Evolutionary conservation across 1,140 invertebrate genomes (phyloP).

Genomic region (Panagrolaimus sp.): DNA sequence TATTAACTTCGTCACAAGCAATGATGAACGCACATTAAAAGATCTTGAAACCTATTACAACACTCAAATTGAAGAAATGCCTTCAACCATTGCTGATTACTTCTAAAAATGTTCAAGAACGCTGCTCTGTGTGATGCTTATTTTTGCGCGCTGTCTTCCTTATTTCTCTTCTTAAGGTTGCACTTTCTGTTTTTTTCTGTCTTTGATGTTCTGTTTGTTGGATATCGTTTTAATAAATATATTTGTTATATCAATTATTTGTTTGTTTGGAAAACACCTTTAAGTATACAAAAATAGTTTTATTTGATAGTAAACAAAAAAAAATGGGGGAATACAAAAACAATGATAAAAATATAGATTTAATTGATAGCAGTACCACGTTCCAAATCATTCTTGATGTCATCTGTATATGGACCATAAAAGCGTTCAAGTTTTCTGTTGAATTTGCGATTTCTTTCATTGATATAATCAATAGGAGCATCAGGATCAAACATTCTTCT

Average conservation of each 20-base stretch:
- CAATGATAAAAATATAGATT: too few relatives aligned
- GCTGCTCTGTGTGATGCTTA: neutral
- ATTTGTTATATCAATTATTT: slow-evolving; percentile 1
- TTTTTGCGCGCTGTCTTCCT: too few relatives aligned
- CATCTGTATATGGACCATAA: slow-evolving; percentile 92
- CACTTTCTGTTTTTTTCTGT: neutral
- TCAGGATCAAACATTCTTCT: slow-evolving; percentile 92
- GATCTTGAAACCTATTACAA: slow-evolving; percentile 98
- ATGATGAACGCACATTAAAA: slow-evolving; percentile 82
- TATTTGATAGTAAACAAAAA: too few relatives aligned
- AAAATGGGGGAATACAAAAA: too few relatives aligned
- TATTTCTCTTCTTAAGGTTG: neutral
- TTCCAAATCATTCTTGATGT: slow-evolving; percentile 98
- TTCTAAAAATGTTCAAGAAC: slow-evolving; percentile 67
- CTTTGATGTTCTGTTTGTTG: slow-evolving; percentile 3
- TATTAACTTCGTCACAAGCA: slow-evolving; percentile 95
- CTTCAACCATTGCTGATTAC: slow-evolving; percentile 94
- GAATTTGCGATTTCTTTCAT: slow-evolving; percentile 95
- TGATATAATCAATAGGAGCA: slow-evolving; percentile 98
- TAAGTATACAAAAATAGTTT: too few relatives aligned
- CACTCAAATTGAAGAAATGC: slow-evolving; percentile 98
- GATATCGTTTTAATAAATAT: neutral
- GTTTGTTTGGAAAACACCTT: too few relatives aligned
- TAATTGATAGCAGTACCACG: slow-evolving; percentile 81
- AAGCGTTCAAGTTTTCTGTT: slow-evolving; percentile 96